phyloP scores from a whole-genome alignment of 2,888 invertebrate genomes.

The Aphelenchoides bicaudatus region DNA sequence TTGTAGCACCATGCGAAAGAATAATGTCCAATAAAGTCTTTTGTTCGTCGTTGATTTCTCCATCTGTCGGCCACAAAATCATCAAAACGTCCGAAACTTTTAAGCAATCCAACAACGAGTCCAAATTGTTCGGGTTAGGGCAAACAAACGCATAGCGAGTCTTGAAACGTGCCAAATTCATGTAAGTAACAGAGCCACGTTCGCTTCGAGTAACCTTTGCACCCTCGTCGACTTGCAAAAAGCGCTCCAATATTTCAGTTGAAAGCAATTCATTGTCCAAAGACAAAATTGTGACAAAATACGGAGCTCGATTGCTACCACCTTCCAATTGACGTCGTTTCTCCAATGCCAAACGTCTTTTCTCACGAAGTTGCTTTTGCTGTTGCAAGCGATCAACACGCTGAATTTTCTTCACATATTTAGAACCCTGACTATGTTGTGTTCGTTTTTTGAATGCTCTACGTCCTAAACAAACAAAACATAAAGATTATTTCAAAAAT shows the following conservation, averaged over 20 bases:
- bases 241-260: slow-evolving; percentile 28
- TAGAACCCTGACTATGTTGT: slow-evolving; percentile 5
- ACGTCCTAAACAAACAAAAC: slow-evolving; percentile 2
- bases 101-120: slow-evolving; percentile 48
- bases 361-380: slow-evolving; percentile 23
- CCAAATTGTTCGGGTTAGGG: slow-evolving; percentile 38
- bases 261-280: slow-evolving; percentile 42
- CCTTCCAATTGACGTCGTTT: slow-evolving; percentile 28
- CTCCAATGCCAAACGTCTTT: slow-evolving; percentile 25
- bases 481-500: not conserved
- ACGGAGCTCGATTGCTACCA: slow-evolving; percentile 27
- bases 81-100: slow-evolving; percentile 77
- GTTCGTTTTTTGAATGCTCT: slow-evolving; percentile 17
- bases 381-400: slow-evolving; percentile 26
- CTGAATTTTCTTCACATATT: not conserved
- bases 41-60: slow-evolving; percentile 37
- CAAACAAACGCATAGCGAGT: slow-evolving; percentile 46
- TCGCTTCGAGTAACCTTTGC: slow-evolving; percentile 19
- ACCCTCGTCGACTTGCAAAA: slow-evolving; percentile 29
- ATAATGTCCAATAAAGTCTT: slow-evolving; percentile 43
- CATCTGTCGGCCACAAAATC: slow-evolving; percentile 68
- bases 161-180: slow-evolving; percentile 52
- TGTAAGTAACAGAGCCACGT: slow-evolving; percentile 28
- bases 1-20: slow-evolving; percentile 66
- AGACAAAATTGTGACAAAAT: slow-evolving; percentile 39